Evolutionary conservation across 2,888 invertebrate genomes (phyloP).

Genomic region (Phaedon cochleariae): DNA sequence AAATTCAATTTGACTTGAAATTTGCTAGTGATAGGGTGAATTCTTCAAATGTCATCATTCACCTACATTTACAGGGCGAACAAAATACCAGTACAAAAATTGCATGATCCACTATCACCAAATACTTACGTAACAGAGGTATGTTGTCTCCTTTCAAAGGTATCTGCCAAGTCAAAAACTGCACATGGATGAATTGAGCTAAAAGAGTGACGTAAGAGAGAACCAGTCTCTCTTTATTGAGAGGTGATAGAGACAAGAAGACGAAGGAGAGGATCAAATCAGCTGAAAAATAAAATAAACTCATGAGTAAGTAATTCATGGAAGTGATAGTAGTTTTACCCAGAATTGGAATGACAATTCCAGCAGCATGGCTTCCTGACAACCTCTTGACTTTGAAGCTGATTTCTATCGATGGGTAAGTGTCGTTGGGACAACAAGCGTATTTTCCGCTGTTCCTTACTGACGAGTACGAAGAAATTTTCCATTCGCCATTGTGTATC

Average conservation of each 20-base stretch:
- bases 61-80: no score
- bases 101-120: neutral
- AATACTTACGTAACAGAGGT: slow-evolving; percentile 66
- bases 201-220: slow-evolving; percentile 69
- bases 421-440: slow-evolving; percentile 66
- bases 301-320: neutral
- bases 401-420: slow-evolving; percentile 69
- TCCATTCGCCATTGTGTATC: slow-evolving; percentile 69
- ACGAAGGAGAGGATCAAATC: slow-evolving; percentile 68
- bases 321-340: slow-evolving; percentile 46
- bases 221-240: slow-evolving; percentile 66
- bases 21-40: no score
- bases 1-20: no score
- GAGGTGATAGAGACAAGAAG: slow-evolving; percentile 67
- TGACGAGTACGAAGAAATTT: slow-evolving; percentile 61
- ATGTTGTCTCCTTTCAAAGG: slow-evolving; percentile 69
- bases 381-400: slow-evolving; percentile 68
- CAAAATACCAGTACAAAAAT: no score
- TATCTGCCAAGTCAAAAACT: slow-evolving; percentile 68
- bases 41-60: no score
- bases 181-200: slow-evolving; percentile 68
- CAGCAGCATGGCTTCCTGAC: slow-evolving; percentile 66
- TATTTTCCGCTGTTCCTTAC: slow-evolving; percentile 65
- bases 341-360: slow-evolving; percentile 67
- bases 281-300: slow-evolving; percentile 54